phyloP scores from a whole-genome alignment of 2,888 invertebrate species.

The Galeruca laticollis region DNA sequence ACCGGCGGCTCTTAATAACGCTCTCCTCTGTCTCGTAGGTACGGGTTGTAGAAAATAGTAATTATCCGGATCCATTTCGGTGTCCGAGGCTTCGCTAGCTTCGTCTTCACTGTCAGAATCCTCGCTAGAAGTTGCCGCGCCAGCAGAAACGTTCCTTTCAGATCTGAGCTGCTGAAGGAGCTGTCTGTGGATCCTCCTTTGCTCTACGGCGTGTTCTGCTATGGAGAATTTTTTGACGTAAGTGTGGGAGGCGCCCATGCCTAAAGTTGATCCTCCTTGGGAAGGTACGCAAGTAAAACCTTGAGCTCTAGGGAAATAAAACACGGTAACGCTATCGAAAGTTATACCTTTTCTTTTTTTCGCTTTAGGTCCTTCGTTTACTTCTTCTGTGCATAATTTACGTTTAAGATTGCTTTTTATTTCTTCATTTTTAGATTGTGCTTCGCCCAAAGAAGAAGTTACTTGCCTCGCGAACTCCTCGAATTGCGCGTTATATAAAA shows the following conservation, averaged over 20 bases:
- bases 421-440: slow-evolving; percentile 42
- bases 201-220: slow-evolving; percentile 89
- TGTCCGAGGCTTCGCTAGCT: slow-evolving; percentile 82
- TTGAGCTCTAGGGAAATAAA: slow-evolving; percentile 93
- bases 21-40: slow-evolving; percentile 89
- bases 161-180: slow-evolving; percentile 79
- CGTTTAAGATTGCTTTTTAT: slow-evolving; percentile 80
- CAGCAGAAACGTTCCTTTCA: slow-evolving; percentile 71
- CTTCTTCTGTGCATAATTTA: slow-evolving; percentile 67
- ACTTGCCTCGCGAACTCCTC: slow-evolving; percentile 42
- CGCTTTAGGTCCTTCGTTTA: slow-evolving; percentile 67
- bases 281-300: slow-evolving; percentile 94
- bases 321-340: slow-evolving; percentile 94
- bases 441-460: slow-evolving; percentile 43
- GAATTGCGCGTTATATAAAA: slow-evolving; percentile 63
- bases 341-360: slow-evolving; percentile 85
- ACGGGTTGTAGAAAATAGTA: slow-evolving; percentile 94
- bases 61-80: slow-evolving; percentile 88
- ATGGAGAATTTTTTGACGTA: slow-evolving; percentile 84
- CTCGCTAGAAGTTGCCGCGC: slow-evolving; percentile 79
- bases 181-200: slow-evolving; percentile 87
- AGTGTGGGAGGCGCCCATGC: slow-evolving; percentile 85
- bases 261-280: slow-evolving; percentile 83
- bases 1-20: slow-evolving; percentile 90
- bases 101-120: slow-evolving; percentile 90